A percentile compares a stretch with the other conserved stretches of the same genome.
Evolutionary conservation across 2,888 invertebrate species (phyloP).

Genomic region (Lepeophtheirus nordmannii): DNA sequence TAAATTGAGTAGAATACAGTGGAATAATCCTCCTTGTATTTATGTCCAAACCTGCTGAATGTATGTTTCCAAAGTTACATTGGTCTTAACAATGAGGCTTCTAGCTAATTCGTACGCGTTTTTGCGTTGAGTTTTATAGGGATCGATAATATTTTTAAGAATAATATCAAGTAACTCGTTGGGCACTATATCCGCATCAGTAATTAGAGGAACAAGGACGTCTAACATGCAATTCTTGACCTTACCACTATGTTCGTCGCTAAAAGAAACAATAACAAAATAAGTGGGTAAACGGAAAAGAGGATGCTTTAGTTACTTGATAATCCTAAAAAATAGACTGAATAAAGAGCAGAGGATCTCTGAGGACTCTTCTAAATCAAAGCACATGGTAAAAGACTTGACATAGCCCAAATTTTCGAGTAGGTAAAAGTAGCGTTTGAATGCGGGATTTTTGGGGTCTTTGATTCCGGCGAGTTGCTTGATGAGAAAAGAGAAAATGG

Average conservation of each 20-base stretch:
- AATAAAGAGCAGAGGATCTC: constrained; percentile 89
- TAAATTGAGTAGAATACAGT: background rate
- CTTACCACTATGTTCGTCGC: constrained; percentile 86
- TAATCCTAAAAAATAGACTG: constrained; percentile 82
- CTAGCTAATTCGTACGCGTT: constrained; percentile 77
- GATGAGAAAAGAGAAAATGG: constrained; percentile 83
- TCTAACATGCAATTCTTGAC: constrained; percentile 95
- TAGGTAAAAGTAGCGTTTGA: constrained; percentile 91
- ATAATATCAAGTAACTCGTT: constrained; percentile 86
- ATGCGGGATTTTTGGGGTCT: constrained; percentile 91
- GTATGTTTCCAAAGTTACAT: constrained; percentile 79
- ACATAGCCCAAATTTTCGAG: constrained; percentile 92
- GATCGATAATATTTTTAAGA: constrained; percentile 82
- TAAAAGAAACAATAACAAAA: constrained; percentile 34
- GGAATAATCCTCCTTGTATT: background rate
- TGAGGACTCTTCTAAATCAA: constrained; percentile 90
- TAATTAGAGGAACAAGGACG: constrained; percentile 79
- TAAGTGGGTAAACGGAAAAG: background rate
- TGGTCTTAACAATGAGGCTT: constrained; percentile 76
- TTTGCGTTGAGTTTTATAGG: constrained; percentile 71
- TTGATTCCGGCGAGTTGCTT: constrained; percentile 80
- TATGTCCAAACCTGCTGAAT: constrained; percentile 65
- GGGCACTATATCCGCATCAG: constrained; percentile 86
- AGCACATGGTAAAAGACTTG: constrained; percentile 96
- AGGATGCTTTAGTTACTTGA: constrained; percentile 50